phyloP scores from a whole-genome alignment of 2,797 vertebrate genomes.

The Sebastiscus albofasciatus region DNA sequence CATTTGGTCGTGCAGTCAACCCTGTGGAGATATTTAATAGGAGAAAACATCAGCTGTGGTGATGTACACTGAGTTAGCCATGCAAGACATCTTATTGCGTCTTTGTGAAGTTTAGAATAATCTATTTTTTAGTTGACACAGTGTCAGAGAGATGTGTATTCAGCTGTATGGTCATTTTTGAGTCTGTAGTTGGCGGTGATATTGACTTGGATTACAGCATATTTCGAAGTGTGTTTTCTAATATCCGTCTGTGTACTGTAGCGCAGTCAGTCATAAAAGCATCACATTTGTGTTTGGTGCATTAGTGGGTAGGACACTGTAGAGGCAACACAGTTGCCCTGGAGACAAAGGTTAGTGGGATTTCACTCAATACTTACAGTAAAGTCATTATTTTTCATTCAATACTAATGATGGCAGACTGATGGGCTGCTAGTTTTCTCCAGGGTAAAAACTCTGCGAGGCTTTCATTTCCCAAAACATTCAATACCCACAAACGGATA shows the following conservation, averaged over 20 bases:
- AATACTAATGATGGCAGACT: conserved; percentile 50
- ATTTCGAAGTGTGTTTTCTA: conserved; percentile 9
- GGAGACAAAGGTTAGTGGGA: conserved; percentile 64
- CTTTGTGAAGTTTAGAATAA: background rate
- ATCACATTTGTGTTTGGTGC: conserved; percentile 41
- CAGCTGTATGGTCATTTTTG: background rate
- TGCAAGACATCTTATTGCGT: background rate
- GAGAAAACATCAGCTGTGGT: background rate
- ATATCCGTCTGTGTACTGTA: background rate
- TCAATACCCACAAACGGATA: conserved; percentile 45
- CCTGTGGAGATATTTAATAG: background rate
- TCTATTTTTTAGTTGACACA: background rate
- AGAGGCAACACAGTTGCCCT: conserved; percentile 46
- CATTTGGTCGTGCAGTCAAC: background rate
- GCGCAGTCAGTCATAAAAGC: conserved; percentile 20
- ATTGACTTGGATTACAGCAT: conserved; percentile 6
- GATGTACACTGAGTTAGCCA: background rate
- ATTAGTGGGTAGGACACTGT: conserved; percentile 31
- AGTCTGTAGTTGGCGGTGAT: background rate
- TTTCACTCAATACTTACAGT: conserved; percentile 69
- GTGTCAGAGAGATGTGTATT: background rate
- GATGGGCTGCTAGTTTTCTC: conserved; percentile 42
- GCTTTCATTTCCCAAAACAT: conserved; percentile 52
- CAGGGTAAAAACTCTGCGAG: conserved; percentile 42
- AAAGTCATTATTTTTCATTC: conserved; percentile 68